A percentile compares a stretch with the other conserved stretches of the same genome.
phyloP scores from a whole-genome alignment of 1,140 invertebrate genomes.

The Trinorchestia longiramus region DNA sequence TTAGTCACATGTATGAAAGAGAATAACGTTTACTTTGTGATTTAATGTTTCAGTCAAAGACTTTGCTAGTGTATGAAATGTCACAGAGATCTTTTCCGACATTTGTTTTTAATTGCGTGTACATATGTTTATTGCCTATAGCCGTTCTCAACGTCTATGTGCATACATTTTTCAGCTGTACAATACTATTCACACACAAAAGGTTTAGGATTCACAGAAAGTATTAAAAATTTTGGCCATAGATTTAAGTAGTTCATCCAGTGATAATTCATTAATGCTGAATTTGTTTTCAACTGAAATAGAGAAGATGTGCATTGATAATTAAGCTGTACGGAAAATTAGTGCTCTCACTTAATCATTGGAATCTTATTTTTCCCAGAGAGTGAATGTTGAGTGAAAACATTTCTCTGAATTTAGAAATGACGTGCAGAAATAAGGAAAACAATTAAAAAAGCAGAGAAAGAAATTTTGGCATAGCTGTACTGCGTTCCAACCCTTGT shows the following conservation, averaged over 20 bases:
- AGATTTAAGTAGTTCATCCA: not conserved
- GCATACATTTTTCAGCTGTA: constrained; percentile 16
- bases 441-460: not conserved
- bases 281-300: not conserved
- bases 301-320: not conserved
- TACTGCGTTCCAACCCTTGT: not conserved
- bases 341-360: not conserved
- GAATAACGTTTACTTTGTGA: not conserved
- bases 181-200: not conserved
- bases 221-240: not conserved
- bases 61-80: not conserved
- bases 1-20: not conserved
- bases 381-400: not conserved
- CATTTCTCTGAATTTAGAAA: not conserved
- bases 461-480: not conserved
- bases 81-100: not conserved
- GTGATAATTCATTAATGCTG: not conserved
- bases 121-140: constrained; percentile 40
- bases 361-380: not conserved
- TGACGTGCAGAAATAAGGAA: not conserved
- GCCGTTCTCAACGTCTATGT: not conserved
- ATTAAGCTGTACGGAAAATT: not conserved
- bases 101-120: constrained; percentile 29
- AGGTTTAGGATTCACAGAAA: not conserved
- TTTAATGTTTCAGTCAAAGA: not conserved